A percentile compares a stretch with the other conserved stretches of the same genome.
These are phyloP conservation scores for Cylindroiulus punctatus DNA, from an alignment of 2,888 invertebrate genomes.

Conservation along the genomic window DNA sequence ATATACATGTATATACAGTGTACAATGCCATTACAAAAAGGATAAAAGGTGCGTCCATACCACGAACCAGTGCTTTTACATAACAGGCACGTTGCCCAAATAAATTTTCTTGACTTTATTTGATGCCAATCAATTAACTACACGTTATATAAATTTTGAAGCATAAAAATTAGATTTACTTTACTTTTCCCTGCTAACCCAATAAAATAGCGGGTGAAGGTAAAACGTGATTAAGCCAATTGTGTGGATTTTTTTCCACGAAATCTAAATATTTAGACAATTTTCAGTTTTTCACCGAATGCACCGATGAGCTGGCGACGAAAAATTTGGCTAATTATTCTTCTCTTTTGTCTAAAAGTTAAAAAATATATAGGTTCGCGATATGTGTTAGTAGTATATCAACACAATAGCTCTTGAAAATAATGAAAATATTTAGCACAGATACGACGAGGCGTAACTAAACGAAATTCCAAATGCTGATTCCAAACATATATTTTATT, in stretches of 20 bases:
- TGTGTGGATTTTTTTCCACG: too few relatives aligned
- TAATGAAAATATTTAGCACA: conserved; percentile 22
- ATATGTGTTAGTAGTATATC: neutral
- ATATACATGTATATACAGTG: too few relatives aligned
- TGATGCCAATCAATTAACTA: too few relatives aligned
- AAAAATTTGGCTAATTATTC: conserved; percentile 1
- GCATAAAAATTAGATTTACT: too few relatives aligned
- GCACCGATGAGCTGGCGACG: neutral
- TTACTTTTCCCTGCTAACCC: neutral
- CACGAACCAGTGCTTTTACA: too few relatives aligned
- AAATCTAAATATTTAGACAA: too few relatives aligned
- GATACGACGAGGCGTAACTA: neutral
- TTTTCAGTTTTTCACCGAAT: neutral
- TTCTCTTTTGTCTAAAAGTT: neutral
- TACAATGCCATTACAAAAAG: too few relatives aligned
- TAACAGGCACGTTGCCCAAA: too few relatives aligned
- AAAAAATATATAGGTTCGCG: neutral
- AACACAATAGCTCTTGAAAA: neutral
- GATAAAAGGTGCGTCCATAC: too few relatives aligned
- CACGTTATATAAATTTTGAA: too few relatives aligned
- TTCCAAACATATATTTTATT: neutral
- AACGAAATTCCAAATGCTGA: neutral
- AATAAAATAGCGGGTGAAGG: neutral
- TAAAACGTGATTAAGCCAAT: neutral
- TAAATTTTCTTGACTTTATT: too few relatives aligned